Percentiles rank a stretch among this genome's conserved stretches.
Evolutionary conservation across 2,888 invertebrate species (phyloP).

Genomic region (Mesochorus sp.): DNA sequence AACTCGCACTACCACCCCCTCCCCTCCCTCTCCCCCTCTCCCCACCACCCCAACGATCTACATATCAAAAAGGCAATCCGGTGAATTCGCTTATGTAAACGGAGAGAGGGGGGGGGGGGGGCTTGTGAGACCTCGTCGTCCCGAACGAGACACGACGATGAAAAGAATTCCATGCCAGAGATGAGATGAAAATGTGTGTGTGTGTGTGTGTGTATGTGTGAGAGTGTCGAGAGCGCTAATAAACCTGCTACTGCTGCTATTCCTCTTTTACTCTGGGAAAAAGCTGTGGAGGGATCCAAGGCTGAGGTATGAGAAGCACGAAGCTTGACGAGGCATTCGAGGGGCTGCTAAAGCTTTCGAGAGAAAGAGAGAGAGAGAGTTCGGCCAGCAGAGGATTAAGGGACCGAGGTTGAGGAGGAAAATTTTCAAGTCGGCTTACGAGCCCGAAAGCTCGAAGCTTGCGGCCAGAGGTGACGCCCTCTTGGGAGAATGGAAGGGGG

Average conservation of each 20-base stretch:
- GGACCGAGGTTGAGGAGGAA: constrained; percentile 64
- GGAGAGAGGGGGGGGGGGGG: constrained; percentile 61
- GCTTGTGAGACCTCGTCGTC: constrained; percentile 72
- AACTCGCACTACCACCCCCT: no score
- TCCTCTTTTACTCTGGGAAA: constrained; percentile 64
- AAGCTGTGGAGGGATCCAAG: constrained; percentile 33
- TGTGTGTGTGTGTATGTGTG: constrained; percentile 30
- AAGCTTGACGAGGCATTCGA: constrained; percentile 80
- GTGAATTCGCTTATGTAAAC: constrained; percentile 82
- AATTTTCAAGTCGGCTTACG: constrained; percentile 66
- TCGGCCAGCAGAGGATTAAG: constrained; percentile 77
- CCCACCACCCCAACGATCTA: constrained; percentile 74
- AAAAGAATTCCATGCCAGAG: constrained; percentile 80
- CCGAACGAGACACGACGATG: constrained; percentile 72
- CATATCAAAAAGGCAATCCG: constrained; percentile 82
- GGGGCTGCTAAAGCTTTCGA: constrained; percentile 70
- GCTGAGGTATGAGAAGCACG: constrained; percentile 64
- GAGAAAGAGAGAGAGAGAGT: constrained; percentile 49
- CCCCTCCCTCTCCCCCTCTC: no score
- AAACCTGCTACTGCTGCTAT: constrained; percentile 76
- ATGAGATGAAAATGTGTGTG: constrained; percentile 54
- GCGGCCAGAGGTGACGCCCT: constrained; percentile 57
- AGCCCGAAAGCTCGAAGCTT: constrained; percentile 59
- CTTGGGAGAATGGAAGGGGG: no score
- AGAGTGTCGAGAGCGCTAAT: constrained; percentile 78